These are phyloP conservation scores for Amphimallon solstitiale DNA, from an alignment of 2,888 invertebrate species.

Conservation along the genomic window DNA sequence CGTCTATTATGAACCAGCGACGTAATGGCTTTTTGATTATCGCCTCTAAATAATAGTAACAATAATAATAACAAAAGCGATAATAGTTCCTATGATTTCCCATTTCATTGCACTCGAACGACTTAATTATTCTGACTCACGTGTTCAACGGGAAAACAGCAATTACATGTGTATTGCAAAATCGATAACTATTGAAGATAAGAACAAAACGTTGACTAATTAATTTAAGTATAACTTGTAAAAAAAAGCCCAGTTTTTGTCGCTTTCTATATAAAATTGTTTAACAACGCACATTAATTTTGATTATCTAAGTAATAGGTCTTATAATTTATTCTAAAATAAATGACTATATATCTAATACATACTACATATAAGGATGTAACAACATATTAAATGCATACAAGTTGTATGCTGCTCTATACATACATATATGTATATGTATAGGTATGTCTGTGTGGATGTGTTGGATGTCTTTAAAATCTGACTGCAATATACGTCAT, in stretches of 20 bases:
- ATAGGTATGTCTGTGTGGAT: constrained; percentile 16
- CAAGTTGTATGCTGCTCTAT: too few relatives aligned
- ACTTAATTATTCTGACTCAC: constrained; percentile 26
- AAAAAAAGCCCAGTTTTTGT: constrained; percentile 1
- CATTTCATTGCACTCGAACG: constrained; percentile 13
- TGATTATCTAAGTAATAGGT: constrained; percentile 28
- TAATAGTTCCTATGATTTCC: constrained; percentile 23
- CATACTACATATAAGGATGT: too few relatives aligned
- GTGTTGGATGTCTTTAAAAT: constrained; percentile 42
- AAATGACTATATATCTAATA: constrained; percentile 14
- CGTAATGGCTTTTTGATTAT: constrained; percentile 1
- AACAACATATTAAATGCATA: too few relatives aligned
- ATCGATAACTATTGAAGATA: constrained; percentile 1
- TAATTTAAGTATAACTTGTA: background rate
- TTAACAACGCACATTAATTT: constrained; percentile 31
- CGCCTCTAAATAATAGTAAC: constrained; percentile 7
- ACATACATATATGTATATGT: constrained; percentile 4
- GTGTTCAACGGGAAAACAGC: constrained; percentile 4
- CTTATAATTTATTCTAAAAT: constrained; percentile 30
- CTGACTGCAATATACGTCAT: constrained; percentile 51
- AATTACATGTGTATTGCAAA: background rate
- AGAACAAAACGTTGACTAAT: constrained; percentile 11
- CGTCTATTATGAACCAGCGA: background rate
- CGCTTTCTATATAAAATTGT: constrained; percentile 4
- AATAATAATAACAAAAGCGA: constrained; percentile 17